Percentiles rank a stretch among this genome's conserved stretches.
phyloP scores from a whole-genome alignment of 2,797 vertebrate genomes.

The Sebastes jordani region DNA sequence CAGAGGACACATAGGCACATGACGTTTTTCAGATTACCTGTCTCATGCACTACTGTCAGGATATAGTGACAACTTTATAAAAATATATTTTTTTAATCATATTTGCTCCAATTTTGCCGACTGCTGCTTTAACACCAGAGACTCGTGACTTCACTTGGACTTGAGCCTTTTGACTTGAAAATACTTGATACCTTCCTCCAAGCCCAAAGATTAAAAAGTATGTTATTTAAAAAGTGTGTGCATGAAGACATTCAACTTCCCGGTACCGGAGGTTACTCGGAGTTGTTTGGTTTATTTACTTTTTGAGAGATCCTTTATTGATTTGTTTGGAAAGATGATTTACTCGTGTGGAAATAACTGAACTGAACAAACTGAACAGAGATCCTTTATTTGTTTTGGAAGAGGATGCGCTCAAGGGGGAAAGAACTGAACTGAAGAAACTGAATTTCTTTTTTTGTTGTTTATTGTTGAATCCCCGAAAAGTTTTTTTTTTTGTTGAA shows the following conservation, averaged over 20 bases:
- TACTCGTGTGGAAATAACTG: neutral
- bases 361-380: neutral
- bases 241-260: neutral
- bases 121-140: too few relatives aligned
- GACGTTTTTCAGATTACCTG: too few relatives aligned
- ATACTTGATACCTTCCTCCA: neutral
- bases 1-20: too few relatives aligned
- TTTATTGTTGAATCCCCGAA: neutral
- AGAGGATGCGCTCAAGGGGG: neutral
- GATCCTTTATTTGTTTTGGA: neutral
- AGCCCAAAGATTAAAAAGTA: neutral
- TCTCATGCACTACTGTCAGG: too few relatives aligned
- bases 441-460: neutral
- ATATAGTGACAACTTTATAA: too few relatives aligned
- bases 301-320: neutral
- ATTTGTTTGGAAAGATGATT: neutral
- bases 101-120: too few relatives aligned
- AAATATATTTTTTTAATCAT: too few relatives aligned
- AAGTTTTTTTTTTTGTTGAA: neutral
- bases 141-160: neutral
- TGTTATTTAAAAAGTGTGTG: neutral
- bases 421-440: neutral
- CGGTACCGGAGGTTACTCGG: neutral
- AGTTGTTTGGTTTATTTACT: neutral
- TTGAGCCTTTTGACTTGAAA: neutral